Base-by-base conservation (phyloP, 2,113 vertebrate species). In the Castor canadensis region DNA sequence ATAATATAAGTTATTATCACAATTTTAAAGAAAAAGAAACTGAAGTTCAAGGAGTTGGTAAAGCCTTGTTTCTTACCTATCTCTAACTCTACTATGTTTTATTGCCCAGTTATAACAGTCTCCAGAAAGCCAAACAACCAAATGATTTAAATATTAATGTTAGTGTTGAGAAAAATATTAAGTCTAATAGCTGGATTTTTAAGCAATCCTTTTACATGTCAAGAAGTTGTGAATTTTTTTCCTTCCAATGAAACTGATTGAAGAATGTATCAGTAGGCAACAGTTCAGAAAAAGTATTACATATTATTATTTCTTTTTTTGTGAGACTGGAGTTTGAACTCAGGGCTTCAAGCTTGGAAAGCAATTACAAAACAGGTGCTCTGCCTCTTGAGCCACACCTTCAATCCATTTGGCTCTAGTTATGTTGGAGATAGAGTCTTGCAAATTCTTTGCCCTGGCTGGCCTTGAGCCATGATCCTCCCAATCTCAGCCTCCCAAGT, bases 151-250 rank as follows among this genome's bases (percentile, higher is more conserved):
- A 95, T 66, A 71, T 35, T 81, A 47, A 40, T 60, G 24, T 79
- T 62, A 73, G 24, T 79, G 6, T 79, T 73, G 8, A 87, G 38
- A 83, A 94, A 95, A 91, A 77, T 6, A 96, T 67, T 71, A 69
- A 84, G 16, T 86, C 52, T 79, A 69, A 56, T 75, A 56, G 81
- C 38, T 88, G 40, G 11, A 85, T 81, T 52, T 71, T 89, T 66
- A 26, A 43, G 83, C 60, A 89, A 90, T 35, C 4, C 40, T 88
- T 87, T 62, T 76, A 3, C 64, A 89, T 60, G 19, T 80, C 69
- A 86, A 84, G 26, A 40, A 62, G 16, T 85, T 91, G 86, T 24
- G 28, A 91, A 22, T 83, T 76, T 38, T 60, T 75, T 96, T 81
- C 32, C 86, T 54, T 91, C 95, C 87, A 91, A 82, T 45, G 81